A percentile compares a stretch with the other conserved stretches of the same genome.
Conservation (phyloP, 2,888 invertebrate genomes). For the Trilocha varians region DNA sequence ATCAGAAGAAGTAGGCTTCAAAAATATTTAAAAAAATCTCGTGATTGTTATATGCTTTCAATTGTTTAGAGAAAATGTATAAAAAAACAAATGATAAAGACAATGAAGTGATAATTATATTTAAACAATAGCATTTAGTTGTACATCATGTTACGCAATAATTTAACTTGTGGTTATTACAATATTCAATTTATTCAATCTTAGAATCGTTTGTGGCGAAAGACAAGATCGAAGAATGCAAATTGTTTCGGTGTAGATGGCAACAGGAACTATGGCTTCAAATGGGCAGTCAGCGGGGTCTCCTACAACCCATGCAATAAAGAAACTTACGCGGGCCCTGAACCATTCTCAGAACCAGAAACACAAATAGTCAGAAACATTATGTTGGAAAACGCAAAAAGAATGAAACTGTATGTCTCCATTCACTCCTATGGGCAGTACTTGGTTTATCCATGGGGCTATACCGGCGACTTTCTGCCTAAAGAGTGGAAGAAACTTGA, state of each 20-base stretch:
- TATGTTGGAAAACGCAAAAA: conserved; percentile 55
- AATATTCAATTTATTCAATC: background rate
- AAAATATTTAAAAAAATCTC: no score
- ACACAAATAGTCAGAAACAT: conserved; percentile 68
- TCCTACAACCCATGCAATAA: conserved; percentile 72
- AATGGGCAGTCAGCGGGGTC: conserved; percentile 79
- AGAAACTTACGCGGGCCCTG: conserved; percentile 74
- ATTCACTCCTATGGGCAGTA: conserved; percentile 80
- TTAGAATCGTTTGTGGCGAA: conserved; percentile 77
- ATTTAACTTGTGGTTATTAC: no score
- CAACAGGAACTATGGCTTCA: conserved; percentile 80
- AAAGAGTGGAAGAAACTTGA: conserved; percentile 60
- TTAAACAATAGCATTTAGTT: no score
- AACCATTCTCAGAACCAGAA: conserved; percentile 77
- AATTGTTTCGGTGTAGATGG: conserved; percentile 77
- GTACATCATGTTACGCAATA: no score
- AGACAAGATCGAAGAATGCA: conserved; percentile 64
- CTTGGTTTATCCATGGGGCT: conserved; percentile 78
- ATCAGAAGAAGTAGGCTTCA: no score
- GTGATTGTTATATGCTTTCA: no score
- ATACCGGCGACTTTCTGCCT: conserved; percentile 60
- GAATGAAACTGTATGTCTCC: conserved; percentile 77
- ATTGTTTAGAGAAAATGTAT: no score
- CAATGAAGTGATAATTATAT: no score
- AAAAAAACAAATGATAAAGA: no score